phyloP scores from a whole-genome alignment of 2,797 vertebrate genomes.

The Todus mexicanus region DNA sequence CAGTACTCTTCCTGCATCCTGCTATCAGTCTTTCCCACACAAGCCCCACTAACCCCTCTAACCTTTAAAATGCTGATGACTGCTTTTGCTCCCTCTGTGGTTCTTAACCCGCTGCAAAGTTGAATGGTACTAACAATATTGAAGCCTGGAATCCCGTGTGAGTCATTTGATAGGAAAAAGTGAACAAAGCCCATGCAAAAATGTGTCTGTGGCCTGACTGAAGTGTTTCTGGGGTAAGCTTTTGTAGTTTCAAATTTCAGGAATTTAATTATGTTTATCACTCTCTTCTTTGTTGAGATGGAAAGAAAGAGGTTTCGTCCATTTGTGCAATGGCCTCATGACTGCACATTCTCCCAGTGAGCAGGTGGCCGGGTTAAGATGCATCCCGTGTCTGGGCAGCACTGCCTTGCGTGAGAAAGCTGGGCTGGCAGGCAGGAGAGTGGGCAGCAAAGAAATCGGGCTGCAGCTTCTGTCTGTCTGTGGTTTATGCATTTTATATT shows the following conservation, averaged over 20 bases:
- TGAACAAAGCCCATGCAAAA: background rate
- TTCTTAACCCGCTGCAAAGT: background rate
- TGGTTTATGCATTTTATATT: background rate
- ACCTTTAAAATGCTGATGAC: background rate
- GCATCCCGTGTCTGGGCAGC: too few species aligned
- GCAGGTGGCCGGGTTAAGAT: too few species aligned
- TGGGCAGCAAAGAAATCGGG: rapidly evolving
- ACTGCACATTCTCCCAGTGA: rapidly evolving
- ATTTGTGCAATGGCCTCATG: background rate
- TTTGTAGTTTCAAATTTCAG: background rate
- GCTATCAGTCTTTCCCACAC: background rate
- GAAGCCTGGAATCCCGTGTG: background rate
- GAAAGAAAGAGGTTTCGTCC: background rate
- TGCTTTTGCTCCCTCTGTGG: background rate
- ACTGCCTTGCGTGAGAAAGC: background rate
- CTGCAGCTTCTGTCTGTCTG: background rate
- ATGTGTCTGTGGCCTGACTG: background rate
- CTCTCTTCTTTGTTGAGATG: background rate
- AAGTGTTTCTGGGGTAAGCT: background rate
- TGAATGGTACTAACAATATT: background rate
- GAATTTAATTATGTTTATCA: background rate
- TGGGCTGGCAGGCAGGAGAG: background rate
- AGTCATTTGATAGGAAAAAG: background rate
- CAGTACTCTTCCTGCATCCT: background rate
- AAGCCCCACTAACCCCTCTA: background rate